Percentiles rank a stretch among this genome's conserved stretches.
phyloP scores from a whole-genome alignment of 2,888 invertebrate genomes.

The Sepiola atlantica region DNA sequence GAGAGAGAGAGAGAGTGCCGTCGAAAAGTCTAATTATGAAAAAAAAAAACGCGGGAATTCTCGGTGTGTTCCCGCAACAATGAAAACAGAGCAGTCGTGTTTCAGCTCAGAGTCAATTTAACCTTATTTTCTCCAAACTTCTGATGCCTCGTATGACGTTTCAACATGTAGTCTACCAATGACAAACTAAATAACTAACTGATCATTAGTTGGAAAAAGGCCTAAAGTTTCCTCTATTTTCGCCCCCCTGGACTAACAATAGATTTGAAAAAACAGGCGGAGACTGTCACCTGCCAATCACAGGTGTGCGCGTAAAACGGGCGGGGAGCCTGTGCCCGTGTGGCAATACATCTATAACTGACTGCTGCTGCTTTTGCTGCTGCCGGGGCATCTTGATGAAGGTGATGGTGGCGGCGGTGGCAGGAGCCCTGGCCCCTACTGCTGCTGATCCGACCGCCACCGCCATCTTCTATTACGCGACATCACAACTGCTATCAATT shows the following conservation, averaged over 20 bases:
- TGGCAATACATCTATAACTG: constrained; percentile 38
- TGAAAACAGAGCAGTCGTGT: constrained; percentile 36
- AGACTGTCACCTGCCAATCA: constrained; percentile 46
- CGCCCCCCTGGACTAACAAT: constrained; percentile 16
- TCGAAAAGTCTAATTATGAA: constrained; percentile 44
- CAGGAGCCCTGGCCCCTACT: background rate
- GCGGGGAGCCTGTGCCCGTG: constrained; percentile 40
- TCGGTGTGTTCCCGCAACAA: background rate
- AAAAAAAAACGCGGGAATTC: constrained; percentile 35
- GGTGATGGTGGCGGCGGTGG: background rate
- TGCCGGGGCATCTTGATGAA: background rate
- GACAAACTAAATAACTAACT: constrained; percentile 43
- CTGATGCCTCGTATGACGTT: constrained; percentile 43
- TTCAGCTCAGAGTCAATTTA: constrained; percentile 41
- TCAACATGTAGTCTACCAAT: constrained; percentile 38
- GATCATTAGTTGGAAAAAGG: constrained; percentile 44
- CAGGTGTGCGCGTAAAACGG: constrained; percentile 45
- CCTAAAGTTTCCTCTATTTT: constrained; percentile 36
- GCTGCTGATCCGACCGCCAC: constrained; percentile 4
- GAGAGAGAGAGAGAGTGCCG: constrained; percentile 6
- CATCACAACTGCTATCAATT: background rate
- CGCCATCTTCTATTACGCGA: background rate
- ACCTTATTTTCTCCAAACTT: constrained; percentile 39
- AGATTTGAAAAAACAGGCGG: constrained; percentile 45
- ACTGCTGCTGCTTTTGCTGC: constrained; percentile 37